A percentile compares a stretch with the other conserved stretches of the same genome.
These are phyloP conservation scores for Phrixothrix hirtus DNA, from an alignment of 2,888 invertebrate genomes.

Conservation along the genomic window DNA sequence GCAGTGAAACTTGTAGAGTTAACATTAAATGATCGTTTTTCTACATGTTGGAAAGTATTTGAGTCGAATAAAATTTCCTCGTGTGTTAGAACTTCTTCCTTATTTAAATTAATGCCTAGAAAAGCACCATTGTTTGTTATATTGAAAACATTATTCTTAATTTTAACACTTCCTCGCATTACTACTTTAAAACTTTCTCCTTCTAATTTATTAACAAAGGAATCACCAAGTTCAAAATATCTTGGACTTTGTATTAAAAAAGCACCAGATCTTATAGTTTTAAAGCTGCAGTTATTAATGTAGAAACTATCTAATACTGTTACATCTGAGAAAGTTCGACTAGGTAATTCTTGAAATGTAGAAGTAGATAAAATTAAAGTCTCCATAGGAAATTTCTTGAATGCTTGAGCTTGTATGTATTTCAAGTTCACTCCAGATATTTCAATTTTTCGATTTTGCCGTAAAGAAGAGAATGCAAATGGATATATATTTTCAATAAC, in stretches of 20 bases:
- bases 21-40: slow-evolving; percentile 63
- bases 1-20: slow-evolving; percentile 61
- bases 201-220: slow-evolving; percentile 63
- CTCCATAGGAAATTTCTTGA: slow-evolving; percentile 76
- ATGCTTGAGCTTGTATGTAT: slow-evolving; percentile 70
- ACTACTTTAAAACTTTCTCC: slow-evolving; percentile 68
- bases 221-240: slow-evolving; percentile 65
- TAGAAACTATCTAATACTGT: slow-evolving; percentile 69
- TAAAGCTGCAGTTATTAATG: slow-evolving; percentile 68
- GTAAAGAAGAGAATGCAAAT: slow-evolving; percentile 75
- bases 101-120: slow-evolving; percentile 61
- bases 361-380: slow-evolving; percentile 68
- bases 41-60: slow-evolving; percentile 63
- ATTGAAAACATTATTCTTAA: slow-evolving; percentile 68
- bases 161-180: slow-evolving; percentile 65
- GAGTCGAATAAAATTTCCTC: slow-evolving; percentile 64
- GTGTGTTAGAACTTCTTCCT: slow-evolving; percentile 56
- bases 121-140: slow-evolving; percentile 66
- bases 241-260: slow-evolving; percentile 68
- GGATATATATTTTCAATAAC: slow-evolving; percentile 66
- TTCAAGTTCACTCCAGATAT: slow-evolving; percentile 65
- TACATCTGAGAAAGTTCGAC: slow-evolving; percentile 74
- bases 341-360: slow-evolving; percentile 64
- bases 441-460: slow-evolving; percentile 61
- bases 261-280: slow-evolving; percentile 68